phyloP scores from a whole-genome alignment of 2,113 vertebrate genomes.

The Dendrocopos noguchii region DNA sequence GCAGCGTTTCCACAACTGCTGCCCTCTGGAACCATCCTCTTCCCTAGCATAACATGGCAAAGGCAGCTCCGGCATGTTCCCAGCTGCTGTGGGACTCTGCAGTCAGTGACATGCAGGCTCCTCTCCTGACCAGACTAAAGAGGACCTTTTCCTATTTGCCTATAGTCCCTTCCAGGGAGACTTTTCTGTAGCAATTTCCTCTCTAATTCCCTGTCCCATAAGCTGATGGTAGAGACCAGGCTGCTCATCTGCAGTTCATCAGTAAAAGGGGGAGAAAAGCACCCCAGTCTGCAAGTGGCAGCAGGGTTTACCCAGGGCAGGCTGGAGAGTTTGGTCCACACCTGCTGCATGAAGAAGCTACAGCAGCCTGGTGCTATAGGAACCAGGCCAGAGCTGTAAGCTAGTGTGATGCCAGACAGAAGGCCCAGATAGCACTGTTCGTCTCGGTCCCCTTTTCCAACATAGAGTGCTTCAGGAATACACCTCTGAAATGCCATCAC shows the following conservation, averaged over 20 bases:
- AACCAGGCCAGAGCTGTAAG: accelerated
- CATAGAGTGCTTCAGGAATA: accelerated
- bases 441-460: accelerated
- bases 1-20: not conserved
- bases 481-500: not conserved
- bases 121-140: no score
- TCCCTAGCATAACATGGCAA: no score
- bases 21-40: not conserved
- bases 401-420: accelerated
- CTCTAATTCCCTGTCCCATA: accelerated
- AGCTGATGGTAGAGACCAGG: accelerated
- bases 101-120: no score
- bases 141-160: no score
- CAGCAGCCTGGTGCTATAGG: not conserved
- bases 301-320: accelerated
- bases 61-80: not conserved
- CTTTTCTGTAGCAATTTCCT: not conserved
- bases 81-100: not conserved
- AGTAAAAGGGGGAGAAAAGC: no score
- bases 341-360: not conserved
- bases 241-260: not conserved
- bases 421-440: no score
- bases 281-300: accelerated
- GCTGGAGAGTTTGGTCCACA: not conserved
- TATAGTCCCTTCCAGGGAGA: accelerated